Base-by-base conservation (phyloP, 2,797 vertebrate genomes). In the Malurus splendens region DNA sequence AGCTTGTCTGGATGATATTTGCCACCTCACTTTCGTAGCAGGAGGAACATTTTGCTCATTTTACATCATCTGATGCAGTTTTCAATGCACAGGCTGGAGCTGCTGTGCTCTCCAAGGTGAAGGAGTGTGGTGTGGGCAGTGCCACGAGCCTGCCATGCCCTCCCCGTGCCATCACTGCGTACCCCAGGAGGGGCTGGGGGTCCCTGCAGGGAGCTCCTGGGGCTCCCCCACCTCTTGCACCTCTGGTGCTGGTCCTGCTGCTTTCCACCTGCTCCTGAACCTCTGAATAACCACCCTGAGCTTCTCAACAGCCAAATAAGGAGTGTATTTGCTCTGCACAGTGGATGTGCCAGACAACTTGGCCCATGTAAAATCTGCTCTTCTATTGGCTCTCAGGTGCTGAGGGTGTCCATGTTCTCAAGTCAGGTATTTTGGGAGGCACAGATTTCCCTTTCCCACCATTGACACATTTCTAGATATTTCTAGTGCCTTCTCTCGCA, bases 261-360 rank as follows among this genome's bases (percentile, higher is more conserved):
- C 12, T 54, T n/a, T 10, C 42, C 0, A 2, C 44, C 51, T 6
- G 6, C 3, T 25, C 2, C 5, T 6, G 14, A 42, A 15, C 16
- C 33, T 11, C 20, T 16, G 3, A 39, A 52, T 16, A 19, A 59
- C 22, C 45, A 28, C 20, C 33, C 47, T 41, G 15, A 82, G 76
- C 74, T 16, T 7, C 72, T 54, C 2, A 6, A 2, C 2, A 6
- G 62, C 24, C 7, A 0, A 33, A 7, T 1, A 1, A 44, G 17
- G 33, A 39, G 18, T 2, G 0, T 2, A 1, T 54, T 30, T 9
- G 22, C 45, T 23, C 65, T 7, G 36, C 3, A 7, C 7, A 2
- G 30, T 1, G 28, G 36, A 8, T 6, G 28, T 5, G 22, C 3
- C 8, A 57, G 75, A 44, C 28, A 28, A 0, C 3, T 10, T 2